A percentile compares a stretch with the other conserved stretches of the same genome.
phyloP scores from a whole-genome alignment of 2,797 vertebrate genomes.

The Gymnothorax javanicus region DNA sequence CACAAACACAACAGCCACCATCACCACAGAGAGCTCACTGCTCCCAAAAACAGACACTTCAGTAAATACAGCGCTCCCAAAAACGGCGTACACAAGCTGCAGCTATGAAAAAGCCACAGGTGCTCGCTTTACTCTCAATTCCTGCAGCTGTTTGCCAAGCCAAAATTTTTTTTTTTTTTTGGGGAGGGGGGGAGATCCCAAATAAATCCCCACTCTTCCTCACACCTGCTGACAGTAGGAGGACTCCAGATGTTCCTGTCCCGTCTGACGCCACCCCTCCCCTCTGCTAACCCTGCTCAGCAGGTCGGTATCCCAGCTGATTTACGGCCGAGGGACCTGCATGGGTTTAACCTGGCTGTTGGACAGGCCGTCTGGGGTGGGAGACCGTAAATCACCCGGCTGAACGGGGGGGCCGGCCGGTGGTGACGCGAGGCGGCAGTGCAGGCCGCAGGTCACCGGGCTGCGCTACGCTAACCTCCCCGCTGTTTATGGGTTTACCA shows the following conservation, averaged over 20 bases:
- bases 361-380: slow-evolving; percentile 24
- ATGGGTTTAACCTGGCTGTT: slow-evolving; percentile 41
- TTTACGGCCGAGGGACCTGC: slow-evolving; percentile 52
- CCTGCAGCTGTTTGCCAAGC: not conserved
- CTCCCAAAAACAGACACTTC: not conserved
- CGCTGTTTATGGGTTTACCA: slow-evolving; percentile 29
- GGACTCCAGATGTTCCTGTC: no score
- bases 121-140: not conserved
- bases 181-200: not conserved
- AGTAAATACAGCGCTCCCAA: not conserved
- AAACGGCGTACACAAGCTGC: not conserved
- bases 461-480: slow-evolving; percentile 43
- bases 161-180: not conserved
- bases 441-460: slow-evolving; percentile 47
- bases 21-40: slow-evolving; percentile 27
- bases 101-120: not conserved
- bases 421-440: slow-evolving; percentile 48
- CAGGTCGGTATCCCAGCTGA: slow-evolving; percentile 32
- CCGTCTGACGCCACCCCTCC: not conserved
- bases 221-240: not conserved
- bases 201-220: not conserved
- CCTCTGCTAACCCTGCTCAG: not conserved
- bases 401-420: slow-evolving; percentile 54
- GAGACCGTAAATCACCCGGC: slow-evolving; percentile 66
- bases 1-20: slow-evolving; percentile 28